These are phyloP conservation scores for Crotophaga sulcirostris DNA, from an alignment of 2,113 vertebrate genomes.

Conservation along the genomic window DNA sequence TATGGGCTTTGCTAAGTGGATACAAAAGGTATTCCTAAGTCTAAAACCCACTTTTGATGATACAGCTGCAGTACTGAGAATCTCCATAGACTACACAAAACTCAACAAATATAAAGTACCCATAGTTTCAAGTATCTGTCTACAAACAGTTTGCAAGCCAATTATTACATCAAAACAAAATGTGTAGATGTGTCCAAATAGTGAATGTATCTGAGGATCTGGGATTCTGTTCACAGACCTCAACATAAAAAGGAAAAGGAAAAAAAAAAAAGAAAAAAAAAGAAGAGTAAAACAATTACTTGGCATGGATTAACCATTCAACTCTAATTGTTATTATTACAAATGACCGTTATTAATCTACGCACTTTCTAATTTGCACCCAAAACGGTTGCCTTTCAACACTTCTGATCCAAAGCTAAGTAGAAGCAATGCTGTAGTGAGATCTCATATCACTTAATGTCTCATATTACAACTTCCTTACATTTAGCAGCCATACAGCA, in stretches of 20 bases:
- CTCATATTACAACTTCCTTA: conserved; percentile 15
- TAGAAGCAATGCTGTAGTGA: neutral
- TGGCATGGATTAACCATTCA: neutral
- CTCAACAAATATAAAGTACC: neutral
- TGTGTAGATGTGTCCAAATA: neutral
- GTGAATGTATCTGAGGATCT: neutral
- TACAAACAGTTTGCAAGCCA: neutral
- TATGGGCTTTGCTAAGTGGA: neutral
- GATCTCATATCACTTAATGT: neutral
- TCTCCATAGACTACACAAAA: neutral
- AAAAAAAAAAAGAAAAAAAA: neutral
- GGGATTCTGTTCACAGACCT: neutral
- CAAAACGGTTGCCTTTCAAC: neutral
- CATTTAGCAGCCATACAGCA: neutral
- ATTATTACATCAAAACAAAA: neutral
- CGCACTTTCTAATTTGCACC: neutral
- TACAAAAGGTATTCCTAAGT: neutral
- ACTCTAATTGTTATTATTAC: neutral
- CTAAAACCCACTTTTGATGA: neutral
- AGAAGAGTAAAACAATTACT: neutral
- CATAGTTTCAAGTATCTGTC: neutral
- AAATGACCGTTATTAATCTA: neutral
- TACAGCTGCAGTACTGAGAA: neutral
- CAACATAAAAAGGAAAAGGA: neutral
- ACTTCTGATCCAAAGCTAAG: neutral